These are phyloP conservation scores for Drosophila meridiana DNA, from an alignment of 2,888 invertebrate genomes.

Conservation along the genomic window DNA sequence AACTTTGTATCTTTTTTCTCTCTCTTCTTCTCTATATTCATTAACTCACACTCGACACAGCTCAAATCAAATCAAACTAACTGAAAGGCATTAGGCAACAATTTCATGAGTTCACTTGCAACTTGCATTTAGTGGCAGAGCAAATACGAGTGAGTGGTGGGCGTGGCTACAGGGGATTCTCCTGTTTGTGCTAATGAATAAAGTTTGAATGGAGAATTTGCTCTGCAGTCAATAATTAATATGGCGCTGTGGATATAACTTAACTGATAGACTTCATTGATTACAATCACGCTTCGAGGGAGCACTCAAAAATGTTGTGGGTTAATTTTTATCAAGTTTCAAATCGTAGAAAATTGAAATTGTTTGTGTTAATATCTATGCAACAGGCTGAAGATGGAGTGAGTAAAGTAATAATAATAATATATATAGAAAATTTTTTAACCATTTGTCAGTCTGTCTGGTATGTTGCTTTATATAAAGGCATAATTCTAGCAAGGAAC, in stretches of 20 bases:
- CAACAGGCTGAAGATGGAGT: not conserved
- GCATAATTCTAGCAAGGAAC: no score
- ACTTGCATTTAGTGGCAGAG: not conserved
- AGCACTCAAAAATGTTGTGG: not conserved
- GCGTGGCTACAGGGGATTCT: no score
- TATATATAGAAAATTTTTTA: no score
- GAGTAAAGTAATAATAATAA: no score
- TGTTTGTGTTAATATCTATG: not conserved
- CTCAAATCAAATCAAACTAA: not conserved
- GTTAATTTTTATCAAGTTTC: not conserved
- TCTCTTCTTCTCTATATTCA: not conserved
- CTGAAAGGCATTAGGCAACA: conserved; percentile 2
- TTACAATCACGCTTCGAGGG: not conserved
- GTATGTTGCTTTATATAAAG: no score
- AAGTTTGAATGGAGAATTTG: not conserved
- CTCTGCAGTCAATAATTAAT: not conserved
- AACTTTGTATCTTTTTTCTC: not conserved
- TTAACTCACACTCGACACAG: not conserved
- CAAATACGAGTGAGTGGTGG: not conserved
- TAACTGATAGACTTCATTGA: not conserved
- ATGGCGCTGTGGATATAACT: not conserved
- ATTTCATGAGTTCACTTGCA: not conserved
- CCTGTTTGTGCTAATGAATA: not conserved
- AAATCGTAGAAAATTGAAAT: not conserved
- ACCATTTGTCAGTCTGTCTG: no score